phyloP scores from a whole-genome alignment of 1,140 invertebrate genomes.

The Pseudomyrmex dendroicus region DNA sequence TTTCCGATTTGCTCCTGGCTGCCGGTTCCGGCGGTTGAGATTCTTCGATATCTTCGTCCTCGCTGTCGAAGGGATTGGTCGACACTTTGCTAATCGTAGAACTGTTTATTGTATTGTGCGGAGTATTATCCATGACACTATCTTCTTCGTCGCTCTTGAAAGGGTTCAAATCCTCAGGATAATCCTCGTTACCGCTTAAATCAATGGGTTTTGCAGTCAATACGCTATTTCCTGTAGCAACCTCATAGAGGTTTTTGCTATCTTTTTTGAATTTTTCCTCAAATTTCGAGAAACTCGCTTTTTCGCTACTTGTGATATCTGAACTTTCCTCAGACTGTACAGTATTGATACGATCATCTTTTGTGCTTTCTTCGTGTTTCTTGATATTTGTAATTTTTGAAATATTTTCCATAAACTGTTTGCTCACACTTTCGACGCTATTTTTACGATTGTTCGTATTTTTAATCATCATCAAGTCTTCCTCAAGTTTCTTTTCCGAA shows the following conservation, averaged over 20 bases:
- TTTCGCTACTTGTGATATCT: slow-evolving; percentile 1
- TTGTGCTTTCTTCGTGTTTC: neutral
- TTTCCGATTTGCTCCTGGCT: slow-evolving; percentile 73
- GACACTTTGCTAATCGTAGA: slow-evolving; percentile 69
- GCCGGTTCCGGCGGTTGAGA: slow-evolving; percentile 69
- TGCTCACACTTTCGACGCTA: neutral
- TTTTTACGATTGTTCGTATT: slow-evolving; percentile 22
- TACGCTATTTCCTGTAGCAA: slow-evolving; percentile 18
- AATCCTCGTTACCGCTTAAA: slow-evolving; percentile 80
- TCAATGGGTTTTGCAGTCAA: slow-evolving; percentile 59
- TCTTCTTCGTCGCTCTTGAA: slow-evolving; percentile 89
- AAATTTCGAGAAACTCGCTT: neutral
- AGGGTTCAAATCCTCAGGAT: slow-evolving; percentile 93
- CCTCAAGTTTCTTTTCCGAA: slow-evolving; percentile 8
- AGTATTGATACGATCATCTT: neutral
- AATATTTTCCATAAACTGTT: neutral
- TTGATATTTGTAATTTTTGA: neutral
- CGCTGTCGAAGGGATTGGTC: slow-evolving; percentile 91
- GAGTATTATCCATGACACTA: neutral
- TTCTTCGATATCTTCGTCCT: slow-evolving; percentile 84
- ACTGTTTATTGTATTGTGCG: neutral
- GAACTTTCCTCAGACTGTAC: neutral
- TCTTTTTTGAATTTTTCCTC: neutral
- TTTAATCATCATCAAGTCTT: slow-evolving; percentile 25
- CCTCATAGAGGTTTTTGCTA: slow-evolving; percentile 7